A percentile compares a stretch with the other conserved stretches of the same genome.
These are phyloP conservation scores for Tympanoctomys barrerae DNA, from an alignment of 2,797 vertebrate species.

Conservation along the genomic window DNA sequence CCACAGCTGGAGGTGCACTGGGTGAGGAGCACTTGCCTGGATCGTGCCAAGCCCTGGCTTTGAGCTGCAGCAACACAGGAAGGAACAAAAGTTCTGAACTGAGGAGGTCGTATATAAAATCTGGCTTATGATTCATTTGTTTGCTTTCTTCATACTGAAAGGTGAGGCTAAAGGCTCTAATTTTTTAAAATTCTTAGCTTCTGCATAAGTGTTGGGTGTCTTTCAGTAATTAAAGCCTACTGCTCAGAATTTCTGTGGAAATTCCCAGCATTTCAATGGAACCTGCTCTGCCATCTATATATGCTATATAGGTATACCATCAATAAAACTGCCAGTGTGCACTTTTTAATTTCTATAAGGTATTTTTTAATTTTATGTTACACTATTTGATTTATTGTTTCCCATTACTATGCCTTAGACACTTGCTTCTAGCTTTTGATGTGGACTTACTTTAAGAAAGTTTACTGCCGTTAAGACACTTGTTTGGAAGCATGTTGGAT, in stretches of 20 bases:
- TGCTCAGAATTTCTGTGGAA: background rate
- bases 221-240: background rate
- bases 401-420: background rate
- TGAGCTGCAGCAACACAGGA: background rate
- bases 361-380: background rate
- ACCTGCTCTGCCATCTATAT: background rate
- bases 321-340: rapidly evolving
- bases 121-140: background rate
- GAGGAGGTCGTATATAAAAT: background rate
- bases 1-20: background rate
- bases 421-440: background rate
- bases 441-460: background rate
- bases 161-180: background rate
- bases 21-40: background rate
- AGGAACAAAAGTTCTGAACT: background rate
- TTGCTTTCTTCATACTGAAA: background rate
- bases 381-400: background rate
- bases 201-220: background rate
- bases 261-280: background rate
- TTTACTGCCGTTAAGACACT: background rate
- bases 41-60: background rate
- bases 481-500: background rate
- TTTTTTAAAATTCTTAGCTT: conserved; percentile 12
- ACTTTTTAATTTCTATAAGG: background rate
- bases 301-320: background rate